These are phyloP conservation scores for Scolopax bukidnonensis DNA, from an alignment of 2,797 vertebrate species.

Conservation along the genomic window DNA sequence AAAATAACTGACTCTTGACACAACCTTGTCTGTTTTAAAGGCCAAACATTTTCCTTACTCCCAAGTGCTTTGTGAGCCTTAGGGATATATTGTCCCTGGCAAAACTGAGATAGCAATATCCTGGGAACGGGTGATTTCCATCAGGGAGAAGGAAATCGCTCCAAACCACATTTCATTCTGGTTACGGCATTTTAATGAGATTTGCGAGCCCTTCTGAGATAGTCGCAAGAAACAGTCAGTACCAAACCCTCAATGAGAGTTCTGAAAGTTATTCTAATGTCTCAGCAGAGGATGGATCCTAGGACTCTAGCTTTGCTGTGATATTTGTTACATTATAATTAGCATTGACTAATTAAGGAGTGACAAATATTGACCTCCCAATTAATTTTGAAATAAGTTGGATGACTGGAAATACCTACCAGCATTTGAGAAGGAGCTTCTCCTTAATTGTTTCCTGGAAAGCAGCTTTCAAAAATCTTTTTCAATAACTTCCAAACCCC, in stretches of 20 bases:
- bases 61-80: constrained; percentile 48
- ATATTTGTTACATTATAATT: constrained; percentile 26
- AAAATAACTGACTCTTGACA: constrained; percentile 60
- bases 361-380: constrained; percentile 40
- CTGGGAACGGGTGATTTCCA: constrained; percentile 62
- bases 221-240: background rate
- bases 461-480: constrained; percentile 17
- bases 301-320: background rate
- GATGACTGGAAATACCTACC: constrained; percentile 37
- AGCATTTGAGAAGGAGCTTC: background rate
- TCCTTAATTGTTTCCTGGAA: constrained; percentile 37
- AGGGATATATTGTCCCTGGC: constrained; percentile 61
- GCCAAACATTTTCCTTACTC: constrained; percentile 56
- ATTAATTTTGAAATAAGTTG: constrained; percentile 6
- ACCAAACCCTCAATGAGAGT: background rate
- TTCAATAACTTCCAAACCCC: background rate
- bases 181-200: constrained; percentile 52
- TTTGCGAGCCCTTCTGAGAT: constrained; percentile 42
- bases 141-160: constrained; percentile 48
- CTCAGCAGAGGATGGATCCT: background rate
- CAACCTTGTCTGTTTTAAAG: constrained; percentile 54
- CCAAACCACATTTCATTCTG: constrained; percentile 68
- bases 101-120: constrained; percentile 49
- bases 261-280: background rate
- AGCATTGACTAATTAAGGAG: constrained; percentile 37